Percentiles rank a stretch among this genome's conserved stretches.
Conservation (phyloP, 1,140 invertebrate genomes). For the Doryteuthis pealeii region DNA sequence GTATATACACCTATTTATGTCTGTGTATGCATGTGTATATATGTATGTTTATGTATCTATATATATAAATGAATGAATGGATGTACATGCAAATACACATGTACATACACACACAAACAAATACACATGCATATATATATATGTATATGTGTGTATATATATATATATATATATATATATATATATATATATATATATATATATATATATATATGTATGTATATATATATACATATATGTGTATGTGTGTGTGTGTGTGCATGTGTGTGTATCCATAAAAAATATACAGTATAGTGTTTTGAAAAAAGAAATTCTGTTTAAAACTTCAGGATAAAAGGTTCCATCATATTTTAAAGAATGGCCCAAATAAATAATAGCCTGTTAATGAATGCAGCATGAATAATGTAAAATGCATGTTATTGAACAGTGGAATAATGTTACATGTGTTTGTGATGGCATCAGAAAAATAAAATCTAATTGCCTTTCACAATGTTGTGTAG, state of each 20-base stretch:
- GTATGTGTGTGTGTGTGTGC: neutral
- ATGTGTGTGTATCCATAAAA: neutral
- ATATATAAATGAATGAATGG: neutral
- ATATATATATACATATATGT: neutral
- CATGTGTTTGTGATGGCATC: too few relatives aligned
- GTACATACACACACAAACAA: neutral
- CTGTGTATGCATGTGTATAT: too few relatives aligned
- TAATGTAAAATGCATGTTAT: too few relatives aligned
- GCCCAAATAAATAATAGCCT: too few relatives aligned
- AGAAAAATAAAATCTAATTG: too few relatives aligned
- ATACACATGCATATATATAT: neutral
- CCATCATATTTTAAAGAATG: too few relatives aligned
- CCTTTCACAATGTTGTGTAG: too few relatives aligned
- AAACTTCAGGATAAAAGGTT: too few relatives aligned
- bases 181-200: constrained; percentile 5
- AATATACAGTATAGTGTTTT: neutral
- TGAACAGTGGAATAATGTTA: too few relatives aligned
- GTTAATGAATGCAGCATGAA: too few relatives aligned
- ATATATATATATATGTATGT: constrained; percentile 3
- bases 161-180: neutral
- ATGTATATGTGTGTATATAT: neutral
- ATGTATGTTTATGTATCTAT: too few relatives aligned
- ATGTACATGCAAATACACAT: neutral
- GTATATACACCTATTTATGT: too few relatives aligned
- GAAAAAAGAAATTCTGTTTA: neutral